Evolutionary conservation across 2,797 vertebrate species (phyloP).

Genomic region (Cirrhinus mrigala): DNA sequence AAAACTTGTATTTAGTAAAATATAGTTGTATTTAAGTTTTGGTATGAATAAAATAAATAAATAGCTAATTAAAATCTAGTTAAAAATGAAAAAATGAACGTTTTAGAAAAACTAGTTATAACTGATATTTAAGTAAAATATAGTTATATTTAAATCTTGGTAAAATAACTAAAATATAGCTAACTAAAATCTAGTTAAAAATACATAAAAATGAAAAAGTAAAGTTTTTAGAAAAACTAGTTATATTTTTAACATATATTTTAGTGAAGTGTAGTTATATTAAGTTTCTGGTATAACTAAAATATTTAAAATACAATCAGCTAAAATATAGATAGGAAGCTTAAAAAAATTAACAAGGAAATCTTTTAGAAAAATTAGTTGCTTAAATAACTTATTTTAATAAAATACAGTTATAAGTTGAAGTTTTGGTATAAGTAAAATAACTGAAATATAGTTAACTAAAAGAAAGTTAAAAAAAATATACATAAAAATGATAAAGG

Average conservation of each 20-base stretch:
- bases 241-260: no score
- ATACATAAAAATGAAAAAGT: not conserved
- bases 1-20: not conserved
- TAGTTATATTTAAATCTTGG: no score
- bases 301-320: no score
- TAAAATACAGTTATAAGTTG: not conserved
- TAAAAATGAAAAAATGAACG: not conserved
- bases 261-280: no score
- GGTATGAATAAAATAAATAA: not conserved
- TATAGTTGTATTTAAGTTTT: not conserved
- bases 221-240: not conserved
- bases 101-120: not conserved
- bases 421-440: not conserved
- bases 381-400: not conserved
- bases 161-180: no score
- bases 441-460: not conserved
- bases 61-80: not conserved
- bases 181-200: no score
- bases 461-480: not conserved
- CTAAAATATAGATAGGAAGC: no score
- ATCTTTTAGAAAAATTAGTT: not conserved
- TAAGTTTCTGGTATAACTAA: no score
- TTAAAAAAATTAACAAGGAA: not conserved
- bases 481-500: not conserved
- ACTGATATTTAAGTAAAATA: not conserved